Conservation (phyloP, 2,113 vertebrate species). For the Telmatochromis sp. region DNA sequence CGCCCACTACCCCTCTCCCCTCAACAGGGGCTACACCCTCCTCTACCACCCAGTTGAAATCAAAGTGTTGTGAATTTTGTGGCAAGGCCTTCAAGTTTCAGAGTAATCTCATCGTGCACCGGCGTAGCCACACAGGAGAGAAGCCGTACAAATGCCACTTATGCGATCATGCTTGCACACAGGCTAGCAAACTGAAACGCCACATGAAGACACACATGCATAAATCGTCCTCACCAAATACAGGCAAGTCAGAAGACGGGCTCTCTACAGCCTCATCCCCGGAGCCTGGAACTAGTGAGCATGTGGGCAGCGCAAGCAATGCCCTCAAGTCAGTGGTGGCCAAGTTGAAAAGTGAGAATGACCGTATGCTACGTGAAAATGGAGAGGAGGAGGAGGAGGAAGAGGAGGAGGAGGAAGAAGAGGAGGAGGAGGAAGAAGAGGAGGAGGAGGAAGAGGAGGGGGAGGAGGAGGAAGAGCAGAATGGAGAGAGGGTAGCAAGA, state of each 20-base stretch:
- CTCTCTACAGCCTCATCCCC: conserved; percentile 94
- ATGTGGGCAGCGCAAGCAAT: conserved; percentile 91
- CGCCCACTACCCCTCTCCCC: conserved; percentile 61
- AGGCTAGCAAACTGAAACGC: conserved; percentile 98
- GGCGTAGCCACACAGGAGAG: conserved; percentile 98
- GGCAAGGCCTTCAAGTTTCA: conserved; percentile 99
- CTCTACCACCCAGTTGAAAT: conserved; percentile 79
- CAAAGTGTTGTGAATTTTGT: conserved; percentile 99
- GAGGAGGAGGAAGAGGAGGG: conserved; percentile 88
- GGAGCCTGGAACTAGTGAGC: conserved; percentile 94
- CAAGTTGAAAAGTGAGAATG: conserved; percentile 93
- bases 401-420: conserved; percentile 92
- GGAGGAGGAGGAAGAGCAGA: conserved; percentile 83
- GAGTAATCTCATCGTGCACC: conserved; percentile 98
- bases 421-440: conserved; percentile 93
- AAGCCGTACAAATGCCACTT: conserved; percentile 99
- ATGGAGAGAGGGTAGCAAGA: conserved; percentile 80
- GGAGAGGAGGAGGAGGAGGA: conserved; percentile 96
- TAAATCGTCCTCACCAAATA: conserved; percentile 95
- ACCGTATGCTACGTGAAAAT: conserved; percentile 86
- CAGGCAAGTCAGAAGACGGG: conserved; percentile 94
- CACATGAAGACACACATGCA: conserved; percentile 99
- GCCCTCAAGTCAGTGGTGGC: conserved; percentile 97
- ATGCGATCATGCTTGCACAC: conserved; percentile 98
- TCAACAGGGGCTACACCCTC: conserved; percentile 52